Conservation (phyloP, 2,888 invertebrate species). For the Atethmia centrago region DNA sequence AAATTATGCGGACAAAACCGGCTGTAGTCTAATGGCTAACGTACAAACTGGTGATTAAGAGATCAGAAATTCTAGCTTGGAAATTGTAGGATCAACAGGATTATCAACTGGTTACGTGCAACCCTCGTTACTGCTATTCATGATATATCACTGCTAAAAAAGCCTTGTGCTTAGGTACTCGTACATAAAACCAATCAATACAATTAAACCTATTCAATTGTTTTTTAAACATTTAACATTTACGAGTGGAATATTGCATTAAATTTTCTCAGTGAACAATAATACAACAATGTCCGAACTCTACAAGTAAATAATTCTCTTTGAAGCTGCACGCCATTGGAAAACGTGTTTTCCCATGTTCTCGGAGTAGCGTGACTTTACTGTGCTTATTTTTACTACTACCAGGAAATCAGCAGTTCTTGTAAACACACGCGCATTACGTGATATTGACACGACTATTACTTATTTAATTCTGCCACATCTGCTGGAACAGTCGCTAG, state of each 20-base stretch:
- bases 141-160: neutral
- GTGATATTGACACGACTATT: neutral
- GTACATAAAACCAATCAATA: too few relatives aligned
- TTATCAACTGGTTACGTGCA: neutral
- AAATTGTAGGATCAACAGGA: too few relatives aligned
- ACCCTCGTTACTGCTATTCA: neutral
- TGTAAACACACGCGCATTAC: neutral
- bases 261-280: neutral
- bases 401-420: slow-evolving; percentile 6
- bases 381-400: slow-evolving; percentile 19
- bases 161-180: neutral
- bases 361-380: slow-evolving; percentile 11
- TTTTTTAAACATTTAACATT: too few relatives aligned
- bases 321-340: neutral
- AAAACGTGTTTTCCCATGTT: slow-evolving; percentile 1
- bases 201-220: too few relatives aligned
- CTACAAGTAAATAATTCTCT: neutral
- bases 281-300: neutral
- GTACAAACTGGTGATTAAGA: neutral
- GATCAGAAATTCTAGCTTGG: neutral
- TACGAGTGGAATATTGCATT: slow-evolving; percentile 7
- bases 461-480: neutral
- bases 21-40: too few relatives aligned
- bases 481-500: neutral
- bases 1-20: neutral